A percentile compares a stretch with the other conserved stretches of the same genome.
phyloP scores from a whole-genome alignment of 2,797 vertebrate species.

The Anomalospiza imberbis region DNA sequence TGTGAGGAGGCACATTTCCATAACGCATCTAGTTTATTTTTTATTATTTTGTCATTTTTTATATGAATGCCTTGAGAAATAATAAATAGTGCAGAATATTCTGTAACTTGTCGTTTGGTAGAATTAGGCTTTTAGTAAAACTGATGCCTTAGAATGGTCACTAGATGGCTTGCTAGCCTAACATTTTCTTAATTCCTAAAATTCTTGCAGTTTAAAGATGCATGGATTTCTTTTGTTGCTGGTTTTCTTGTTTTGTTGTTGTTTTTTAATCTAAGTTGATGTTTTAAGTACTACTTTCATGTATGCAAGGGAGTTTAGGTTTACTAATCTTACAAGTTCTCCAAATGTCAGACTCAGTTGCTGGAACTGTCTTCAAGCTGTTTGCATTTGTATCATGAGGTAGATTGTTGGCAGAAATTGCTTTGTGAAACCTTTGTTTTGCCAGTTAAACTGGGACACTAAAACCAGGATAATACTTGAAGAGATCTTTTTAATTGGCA shows the following conservation, averaged over 20 bases:
- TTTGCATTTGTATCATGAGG: background rate
- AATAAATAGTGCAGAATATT: background rate
- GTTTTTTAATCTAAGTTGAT: background rate
- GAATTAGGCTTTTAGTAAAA: background rate
- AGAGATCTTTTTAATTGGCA: background rate
- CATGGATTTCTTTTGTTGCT: background rate
- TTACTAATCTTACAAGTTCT: conserved; percentile 56
- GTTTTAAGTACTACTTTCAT: conserved; percentile 57
- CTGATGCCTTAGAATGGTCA: conserved; percentile 33
- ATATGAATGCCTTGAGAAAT: background rate
- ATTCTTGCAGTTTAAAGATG: background rate
- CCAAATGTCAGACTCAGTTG: conserved; percentile 5
- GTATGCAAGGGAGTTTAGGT: conserved; percentile 12
- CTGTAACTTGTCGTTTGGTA: background rate
- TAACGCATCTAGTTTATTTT: background rate
- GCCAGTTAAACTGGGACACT: background rate
- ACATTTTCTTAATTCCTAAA: conserved; percentile 29
- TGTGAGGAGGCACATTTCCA: background rate
- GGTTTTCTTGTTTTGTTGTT: background rate
- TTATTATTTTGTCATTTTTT: background rate
- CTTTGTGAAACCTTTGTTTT: background rate
- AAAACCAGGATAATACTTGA: background rate
- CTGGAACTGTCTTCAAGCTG: background rate
- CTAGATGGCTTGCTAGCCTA: conserved; percentile 74
- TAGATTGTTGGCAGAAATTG: background rate